Percentiles rank a stretch among this genome's conserved stretches.
Evolutionary conservation across 1,140 invertebrate genomes (phyloP).

Genomic region (Drosophila persimilis): DNA sequence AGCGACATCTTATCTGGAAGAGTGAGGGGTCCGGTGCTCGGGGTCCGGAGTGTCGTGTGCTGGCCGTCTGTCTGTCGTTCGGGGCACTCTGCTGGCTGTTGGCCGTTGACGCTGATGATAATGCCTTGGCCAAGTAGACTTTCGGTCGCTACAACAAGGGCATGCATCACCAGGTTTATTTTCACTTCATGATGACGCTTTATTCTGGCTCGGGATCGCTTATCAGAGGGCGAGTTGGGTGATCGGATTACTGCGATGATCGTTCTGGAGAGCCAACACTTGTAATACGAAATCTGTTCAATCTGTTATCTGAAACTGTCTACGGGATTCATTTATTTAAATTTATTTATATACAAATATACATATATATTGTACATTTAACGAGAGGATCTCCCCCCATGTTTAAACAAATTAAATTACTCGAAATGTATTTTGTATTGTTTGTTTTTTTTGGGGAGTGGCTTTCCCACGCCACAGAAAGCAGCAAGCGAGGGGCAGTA

Average conservation of each 20-base stretch:
- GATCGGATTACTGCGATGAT: background rate
- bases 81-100: slow-evolving; percentile 12
- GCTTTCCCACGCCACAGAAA: slow-evolving; percentile 63
- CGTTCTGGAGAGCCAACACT: too few species aligned
- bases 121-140: slow-evolving; percentile 27
- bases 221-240: too few species aligned
- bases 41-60: slow-evolving; percentile 17
- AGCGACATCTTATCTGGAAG: slow-evolving; percentile 54
- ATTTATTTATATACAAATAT: slow-evolving; percentile 38
- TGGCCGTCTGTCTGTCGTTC: slow-evolving; percentile 20
- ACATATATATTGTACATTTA: slow-evolving; percentile 12
- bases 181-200: slow-evolving; percentile 39
- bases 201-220: too few species aligned
- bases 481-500: slow-evolving; percentile 22
- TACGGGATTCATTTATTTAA: slow-evolving; percentile 62
- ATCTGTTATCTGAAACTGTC: slow-evolving; percentile 55
- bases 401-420: slow-evolving; percentile 74
- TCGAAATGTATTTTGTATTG: slow-evolving; percentile 53
- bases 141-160: slow-evolving; percentile 35
- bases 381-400: slow-evolving; percentile 10
- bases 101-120: slow-evolving; percentile 11
- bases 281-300: too few species aligned
- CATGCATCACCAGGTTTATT: slow-evolving; percentile 49
- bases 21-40: background rate
- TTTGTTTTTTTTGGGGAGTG: slow-evolving; percentile 56